Conservation (phyloP, 2,113 vertebrate genomes). For the Crotalus helleri region DNA sequence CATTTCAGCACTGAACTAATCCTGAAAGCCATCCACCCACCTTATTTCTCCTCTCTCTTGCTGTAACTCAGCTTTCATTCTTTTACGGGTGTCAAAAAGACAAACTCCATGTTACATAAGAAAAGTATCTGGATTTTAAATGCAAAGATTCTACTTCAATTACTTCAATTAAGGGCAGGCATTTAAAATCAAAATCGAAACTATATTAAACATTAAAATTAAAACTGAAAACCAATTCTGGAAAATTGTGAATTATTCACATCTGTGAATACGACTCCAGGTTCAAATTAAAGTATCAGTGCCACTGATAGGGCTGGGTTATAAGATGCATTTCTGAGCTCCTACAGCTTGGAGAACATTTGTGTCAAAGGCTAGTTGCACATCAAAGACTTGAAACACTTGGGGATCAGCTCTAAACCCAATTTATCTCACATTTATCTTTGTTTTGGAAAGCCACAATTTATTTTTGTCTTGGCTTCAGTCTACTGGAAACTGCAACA, state of each 20-base stretch:
- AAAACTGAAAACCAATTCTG: neutral
- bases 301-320: neutral
- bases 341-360: neutral
- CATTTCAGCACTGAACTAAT: neutral
- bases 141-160: neutral
- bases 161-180: neutral
- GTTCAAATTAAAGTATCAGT: neutral
- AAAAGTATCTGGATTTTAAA: neutral
- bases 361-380: neutral
- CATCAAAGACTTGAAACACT: neutral
- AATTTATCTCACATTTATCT: neutral
- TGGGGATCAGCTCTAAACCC: neutral
- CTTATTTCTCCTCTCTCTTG: neutral
- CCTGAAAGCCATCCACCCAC: neutral
- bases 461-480: neutral
- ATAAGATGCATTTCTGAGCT: neutral
- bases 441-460: neutral
- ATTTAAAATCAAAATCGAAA: neutral
- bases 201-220: neutral
- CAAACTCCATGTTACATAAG: neutral
- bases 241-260: neutral
- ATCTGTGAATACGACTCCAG: neutral
- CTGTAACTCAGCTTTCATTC: neutral
- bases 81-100: neutral
- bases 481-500: neutral